Evolutionary conservation across 2,888 invertebrate genomes (phyloP), one percentile per base, ranked within the genome.

Genomic region (Eupithecia vulgata): DNA sequence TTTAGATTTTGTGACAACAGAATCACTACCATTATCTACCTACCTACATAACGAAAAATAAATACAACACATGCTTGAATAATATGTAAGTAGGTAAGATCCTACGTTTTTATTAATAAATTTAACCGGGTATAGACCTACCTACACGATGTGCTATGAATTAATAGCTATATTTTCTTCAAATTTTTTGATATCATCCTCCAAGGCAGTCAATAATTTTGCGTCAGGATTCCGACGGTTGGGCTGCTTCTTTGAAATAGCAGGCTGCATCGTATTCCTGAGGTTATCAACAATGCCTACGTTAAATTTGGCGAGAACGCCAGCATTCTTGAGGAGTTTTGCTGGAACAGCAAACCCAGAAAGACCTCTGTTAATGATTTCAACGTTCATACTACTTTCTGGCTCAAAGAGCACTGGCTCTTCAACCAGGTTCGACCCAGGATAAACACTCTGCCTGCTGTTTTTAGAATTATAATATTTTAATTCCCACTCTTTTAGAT

Each of bases 291-390:
- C 74, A 40, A 25, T 40, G 40, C 40, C 65, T n/a, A 35, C 10
- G 13, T 65, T 65, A 13, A 40, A 12, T 65, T 40, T 65, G 40
- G 65, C 5, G 13, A 65, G 37, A 25, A 40, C 40, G 12, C 64
- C 64, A 8, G 12, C 25, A 40, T 40, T 65, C 74, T 87, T 89
- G 3, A 82, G 57, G 13, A 88, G 76, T 80, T 87, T 88, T 15
- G 82, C 78, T 0, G 94, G 94, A 76, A 94, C 89, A 52, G 90
- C 87, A 73, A 94, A 92, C 7, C 94, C 94, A 30, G 92, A 87
- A 0, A 93, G 85, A 1, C 94, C 94, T 78, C 93, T 86, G 70
- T 91, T 94, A 34, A 81, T 87, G 68, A 94, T 90, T 84, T 94
- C 94, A 6, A 94, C 93, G 68, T 87, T 91, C 0, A 89, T 85